phyloP scores from a whole-genome alignment of 1,140 invertebrate species.

The Olivierus martensii region DNA sequence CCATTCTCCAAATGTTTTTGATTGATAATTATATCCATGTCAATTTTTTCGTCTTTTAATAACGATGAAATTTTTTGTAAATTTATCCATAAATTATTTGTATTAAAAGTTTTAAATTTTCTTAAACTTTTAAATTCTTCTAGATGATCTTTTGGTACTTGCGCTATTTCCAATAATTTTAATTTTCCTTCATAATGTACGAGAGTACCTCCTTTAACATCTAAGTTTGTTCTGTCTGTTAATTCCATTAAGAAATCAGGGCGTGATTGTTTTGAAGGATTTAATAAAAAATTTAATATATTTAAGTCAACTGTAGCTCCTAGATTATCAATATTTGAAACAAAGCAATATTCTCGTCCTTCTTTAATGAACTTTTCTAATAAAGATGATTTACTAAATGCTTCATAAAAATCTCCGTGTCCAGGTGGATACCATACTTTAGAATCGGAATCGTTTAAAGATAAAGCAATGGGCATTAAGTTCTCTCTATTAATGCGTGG shows the following conservation, averaged over 20 bases:
- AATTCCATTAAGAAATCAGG: slow-evolving; percentile 99
- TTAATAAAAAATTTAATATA: slow-evolving; percentile 44
- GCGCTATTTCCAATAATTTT: slow-evolving; percentile 93
- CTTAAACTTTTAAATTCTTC: slow-evolving; percentile 20
- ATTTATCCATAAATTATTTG: slow-evolving; percentile 97
- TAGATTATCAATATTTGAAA: slow-evolving; percentile 98
- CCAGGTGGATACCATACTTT: slow-evolving; percentile 97
- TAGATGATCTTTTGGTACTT: slow-evolving; percentile 90
- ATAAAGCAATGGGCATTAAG: slow-evolving; percentile 70
- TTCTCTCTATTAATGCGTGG: slow-evolving; percentile 90
- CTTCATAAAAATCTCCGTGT: slow-evolving; percentile 97
- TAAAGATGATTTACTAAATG: slow-evolving; percentile 85
- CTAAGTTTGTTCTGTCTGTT: slow-evolving; percentile 94
- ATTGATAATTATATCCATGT: slow-evolving; percentile 97
- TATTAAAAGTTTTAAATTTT: slow-evolving; percentile 77
- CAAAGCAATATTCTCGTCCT: slow-evolving; percentile 77
- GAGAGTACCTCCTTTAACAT: slow-evolving; percentile 98
- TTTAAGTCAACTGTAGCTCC: slow-evolving; percentile 93
- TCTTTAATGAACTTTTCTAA: slow-evolving; percentile 67
- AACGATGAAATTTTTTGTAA: slow-evolving; percentile 72
- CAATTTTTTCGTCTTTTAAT: slow-evolving; percentile 57
- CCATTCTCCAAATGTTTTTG: slow-evolving; percentile 74
- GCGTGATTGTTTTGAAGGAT: slow-evolving; percentile 25
- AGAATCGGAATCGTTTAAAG: slow-evolving; percentile 48
- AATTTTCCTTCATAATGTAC: slow-evolving; percentile 92